Evolutionary conservation across 2,797 vertebrate species (phyloP), one percentile per base, ranked within the genome.

Genomic region (Myripristis murdjan): DNA sequence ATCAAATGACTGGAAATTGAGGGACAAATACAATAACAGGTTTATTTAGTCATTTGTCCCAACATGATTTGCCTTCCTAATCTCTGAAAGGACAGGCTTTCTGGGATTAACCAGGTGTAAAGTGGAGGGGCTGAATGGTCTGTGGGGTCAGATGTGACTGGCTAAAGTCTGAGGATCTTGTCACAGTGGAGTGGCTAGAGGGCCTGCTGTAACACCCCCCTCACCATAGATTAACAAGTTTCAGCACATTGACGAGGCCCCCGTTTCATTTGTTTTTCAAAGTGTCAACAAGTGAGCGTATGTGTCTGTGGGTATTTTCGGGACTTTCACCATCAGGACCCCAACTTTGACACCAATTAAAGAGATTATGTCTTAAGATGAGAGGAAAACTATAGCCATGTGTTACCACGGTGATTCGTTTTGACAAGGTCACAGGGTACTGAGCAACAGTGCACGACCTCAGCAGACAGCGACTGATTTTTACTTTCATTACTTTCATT

Each of bases 341-440:
- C 92, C 92, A 93, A 90, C 87, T 89, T 65, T 93, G 98, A 93
- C 96, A 96, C 96, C 96, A 98, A 98, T 98, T 98, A 99, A 96
- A 97, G 94, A 98, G 96, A 98, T 98, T 98, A 97, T 95, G 96
- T 97, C 95, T 96, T 95, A 93, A 93, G 82, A 92, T 94, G 93
- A 97, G 96, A 96, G 94, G 94, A 93, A 94, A 95, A 93, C 95
- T 91, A 87, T 92, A 92, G 95, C 93, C 70, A 87, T 91, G 94
- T 90, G 93, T 90, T 95, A 93, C 92, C 87, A 88, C 90, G 1
- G 75, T 95, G 95, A 97, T 98, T 94, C 90, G 93, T 95, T 93
- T 87, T 95, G 96, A 97, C 96, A 95, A 94, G 96, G 96, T 98
- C 96, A 96, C 89, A 73, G 92, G 93, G 90, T 93, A 90, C 93